These are phyloP conservation scores for Phthorimaea operculella DNA, from an alignment of 1,140 invertebrate species.

Conservation along the genomic window DNA sequence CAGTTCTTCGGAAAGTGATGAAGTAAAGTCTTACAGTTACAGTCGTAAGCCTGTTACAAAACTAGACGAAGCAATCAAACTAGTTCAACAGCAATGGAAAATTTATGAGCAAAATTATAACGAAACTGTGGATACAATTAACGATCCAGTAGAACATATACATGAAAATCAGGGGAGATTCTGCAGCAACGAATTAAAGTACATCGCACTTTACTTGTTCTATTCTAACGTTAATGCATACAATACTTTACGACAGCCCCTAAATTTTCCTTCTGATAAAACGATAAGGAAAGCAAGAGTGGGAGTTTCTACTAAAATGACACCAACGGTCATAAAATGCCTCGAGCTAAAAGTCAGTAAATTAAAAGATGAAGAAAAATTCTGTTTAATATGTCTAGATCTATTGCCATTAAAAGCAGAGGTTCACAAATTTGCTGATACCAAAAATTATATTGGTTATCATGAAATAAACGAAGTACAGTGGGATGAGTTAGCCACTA, in stretches of 20 bases:
- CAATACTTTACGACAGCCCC: not conserved
- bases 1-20: not conserved
- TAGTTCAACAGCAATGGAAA: not conserved
- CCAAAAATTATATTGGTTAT: not conserved
- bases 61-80: not conserved
- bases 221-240: not conserved
- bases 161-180: not conserved
- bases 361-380: not conserved
- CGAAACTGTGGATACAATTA: not conserved
- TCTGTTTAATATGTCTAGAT: not conserved
- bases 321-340: not conserved
- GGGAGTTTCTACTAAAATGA: not conserved
- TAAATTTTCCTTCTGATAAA: not conserved
- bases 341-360: not conserved
- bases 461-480: slow-evolving; percentile 4
- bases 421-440: not conserved
- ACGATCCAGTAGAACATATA: not conserved
- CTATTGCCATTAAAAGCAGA: not conserved
- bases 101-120: not conserved
- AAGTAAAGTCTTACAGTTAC: too few species aligned
- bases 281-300: not conserved
- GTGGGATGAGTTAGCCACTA: not conserved
- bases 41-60: not conserved
- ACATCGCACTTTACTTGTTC: not conserved
- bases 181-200: not conserved